Base-by-base conservation (phyloP, 2,113 vertebrate species). In the Barnardius zonarius region DNA sequence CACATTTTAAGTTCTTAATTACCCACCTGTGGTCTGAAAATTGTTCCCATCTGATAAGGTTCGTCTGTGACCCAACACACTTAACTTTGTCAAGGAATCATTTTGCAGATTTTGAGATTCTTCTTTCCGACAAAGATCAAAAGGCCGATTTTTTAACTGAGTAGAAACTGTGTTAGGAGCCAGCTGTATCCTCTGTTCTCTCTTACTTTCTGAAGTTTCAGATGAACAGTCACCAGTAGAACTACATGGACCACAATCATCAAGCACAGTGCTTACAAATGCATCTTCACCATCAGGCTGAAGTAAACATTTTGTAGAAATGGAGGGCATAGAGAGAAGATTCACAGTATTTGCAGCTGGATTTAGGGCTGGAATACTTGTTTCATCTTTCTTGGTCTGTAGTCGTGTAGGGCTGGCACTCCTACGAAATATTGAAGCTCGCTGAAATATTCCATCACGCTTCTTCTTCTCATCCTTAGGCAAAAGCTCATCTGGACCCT, bases 231-330 rank as follows among this genome's bases (percentile, higher is more conserved):
- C 75, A 55, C 41, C 88, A 78, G 27, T 25, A 28, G 93, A 93
- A 61, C 30, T 37, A 33, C n/a, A 33, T 2, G 6, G 61, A 73
- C 31, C 81, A 69, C 52, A 39, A 33, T 73, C 88, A 66, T 30
- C 59, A 35, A 93, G 63, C 31, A 86, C 28, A 54, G 88, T 24
- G 88, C 77, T 94, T 64, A 49, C 7, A 41, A 92, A 83, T 0
- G 55, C 49, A 37, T 97, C 97, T 51, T 98, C 98, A 0, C 48
- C 89, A 66, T 98, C 98, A 3, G 97, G 64, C 16, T 98, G 98
- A 64, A 99, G 95, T 61, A 99, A 98, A 76, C 98, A 98, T 97
- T 98, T 99, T 27, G 98, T 98, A 95, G 99, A 99, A 96, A 99
- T 98, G 94, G 99, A 98, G 14, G 98, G 98, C 98, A 98, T 98